Percentiles rank a stretch among this genome's conserved stretches.
Conservation (phyloP, 92 coral and sea anemone species). For the Micromussa lordhowensis region DNA sequence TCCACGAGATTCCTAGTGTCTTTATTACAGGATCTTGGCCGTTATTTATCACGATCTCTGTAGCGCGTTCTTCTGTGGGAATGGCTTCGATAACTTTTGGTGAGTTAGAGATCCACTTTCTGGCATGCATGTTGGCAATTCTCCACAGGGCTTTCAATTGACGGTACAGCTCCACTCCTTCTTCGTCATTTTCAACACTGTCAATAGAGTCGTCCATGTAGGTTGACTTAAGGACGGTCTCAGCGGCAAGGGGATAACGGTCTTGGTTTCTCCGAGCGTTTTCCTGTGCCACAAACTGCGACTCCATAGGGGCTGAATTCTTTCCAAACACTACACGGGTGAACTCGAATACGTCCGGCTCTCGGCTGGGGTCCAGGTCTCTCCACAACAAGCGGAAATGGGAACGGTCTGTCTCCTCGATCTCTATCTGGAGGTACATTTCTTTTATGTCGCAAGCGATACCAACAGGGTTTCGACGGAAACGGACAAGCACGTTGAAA, state of each 20-base stretch:
- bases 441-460: slow-evolving; percentile 55
- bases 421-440: slow-evolving; percentile 49
- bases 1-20: slow-evolving; percentile 48
- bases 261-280: too few species aligned
- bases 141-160: slow-evolving; percentile 20
- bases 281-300: too few species aligned
- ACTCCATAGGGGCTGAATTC: too few species aligned
- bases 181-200: slow-evolving; percentile 21
- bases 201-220: slow-evolving; percentile 62
- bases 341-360: slow-evolving; percentile 63
- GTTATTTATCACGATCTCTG: slow-evolving; percentile 26
- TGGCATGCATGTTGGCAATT: too few species aligned
- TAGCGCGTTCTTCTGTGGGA: slow-evolving; percentile 45
- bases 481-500: slow-evolving; percentile 39
- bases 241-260: slow-evolving; percentile 66
- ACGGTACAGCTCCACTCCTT: too few species aligned
- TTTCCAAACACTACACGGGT: slow-evolving; percentile 67
- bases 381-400: slow-evolving; percentile 64
- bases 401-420: slow-evolving; percentile 51
- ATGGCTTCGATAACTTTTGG: slow-evolving; percentile 29
- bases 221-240: slow-evolving; percentile 62
- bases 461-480: slow-evolving; percentile 45
- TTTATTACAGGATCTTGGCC: slow-evolving; percentile 21
- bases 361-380: slow-evolving; percentile 34
- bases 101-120: too few species aligned